Conservation (phyloP, 2,113 vertebrate genomes). For the Myrmophylax atrothorax region DNA sequence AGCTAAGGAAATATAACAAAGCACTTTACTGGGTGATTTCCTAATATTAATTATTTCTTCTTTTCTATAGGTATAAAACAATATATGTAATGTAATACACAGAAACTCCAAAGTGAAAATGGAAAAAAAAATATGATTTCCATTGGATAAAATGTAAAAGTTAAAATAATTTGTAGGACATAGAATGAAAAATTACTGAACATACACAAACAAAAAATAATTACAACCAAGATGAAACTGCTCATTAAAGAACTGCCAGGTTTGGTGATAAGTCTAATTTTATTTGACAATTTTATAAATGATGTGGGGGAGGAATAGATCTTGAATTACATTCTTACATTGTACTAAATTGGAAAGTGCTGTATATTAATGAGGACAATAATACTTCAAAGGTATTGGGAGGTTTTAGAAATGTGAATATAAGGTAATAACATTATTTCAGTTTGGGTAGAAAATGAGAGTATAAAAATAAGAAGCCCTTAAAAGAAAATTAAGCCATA, state of each 20-base stretch:
- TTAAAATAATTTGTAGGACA: background rate
- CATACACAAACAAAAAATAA: slow-evolving; percentile 42
- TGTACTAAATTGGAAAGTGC: slow-evolving; percentile 27
- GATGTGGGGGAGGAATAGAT: slow-evolving; percentile 6
- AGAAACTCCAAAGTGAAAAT: background rate
- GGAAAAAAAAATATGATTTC: background rate
- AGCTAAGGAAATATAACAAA: background rate
- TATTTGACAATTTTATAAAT: slow-evolving; percentile 61
- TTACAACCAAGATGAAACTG: slow-evolving; percentile 41
- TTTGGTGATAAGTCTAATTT: slow-evolving; percentile 59
- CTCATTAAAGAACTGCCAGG: slow-evolving; percentile 49
- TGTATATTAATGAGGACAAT: slow-evolving; percentile 54
- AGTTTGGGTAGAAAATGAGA: background rate
- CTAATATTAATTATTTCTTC: background rate
- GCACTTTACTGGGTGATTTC: background rate
- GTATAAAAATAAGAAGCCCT: slow-evolving; percentile 6
- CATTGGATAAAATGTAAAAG: background rate
- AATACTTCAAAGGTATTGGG: slow-evolving; percentile 40
- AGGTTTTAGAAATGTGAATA: slow-evolving; percentile 20
- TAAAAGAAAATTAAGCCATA: slow-evolving; percentile 26
- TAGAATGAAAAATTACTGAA: slow-evolving; percentile 13
- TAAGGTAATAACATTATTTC: slow-evolving; percentile 35
- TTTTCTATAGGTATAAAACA: background rate
- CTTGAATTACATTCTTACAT: slow-evolving; percentile 29
- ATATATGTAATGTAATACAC: background rate